Base-by-base conservation (phyloP, 1,140 invertebrate genomes). In the Spodoptera frugiperda region DNA sequence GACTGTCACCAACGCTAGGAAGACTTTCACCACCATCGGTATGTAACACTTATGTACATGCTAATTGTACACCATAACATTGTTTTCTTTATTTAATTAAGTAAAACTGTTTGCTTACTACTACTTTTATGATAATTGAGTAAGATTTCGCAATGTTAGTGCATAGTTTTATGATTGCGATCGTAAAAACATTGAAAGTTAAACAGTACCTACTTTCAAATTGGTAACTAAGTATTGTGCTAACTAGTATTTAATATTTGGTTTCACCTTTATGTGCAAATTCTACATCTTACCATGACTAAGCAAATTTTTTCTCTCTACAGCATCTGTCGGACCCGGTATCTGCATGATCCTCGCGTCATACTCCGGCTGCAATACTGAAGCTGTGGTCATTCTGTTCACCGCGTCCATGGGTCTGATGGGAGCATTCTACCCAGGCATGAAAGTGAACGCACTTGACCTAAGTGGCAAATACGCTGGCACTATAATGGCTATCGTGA, bases 381-480 rank as follows among this genome's bases (percentile, higher is more conserved):
- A 92, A 3, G 73, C 95, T 0, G 96, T 96, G 0, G 96, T 97
- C 0, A 92, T 95, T 0, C 91, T 97, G 8, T 96, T 98, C 84
- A 96, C 96, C 0, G 82, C 96, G 0, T 96, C 96, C 15, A 96
- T 97, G 88, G 95, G 95, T 17, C 91, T 97, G 19, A 96, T 97
- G 94, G 97, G 96, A 5, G 96, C 95, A 76, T 97, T 94, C 83
- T 96, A 96, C 80, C 95, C 95, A 0, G 96, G 96, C 17, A 95
- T 96, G 87, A 96, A 96, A 82, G 96, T 97, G 10, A 97, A 97
- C 84, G 96, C 97, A 1, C 93, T 97, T 63, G 97, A 98, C 88
- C 95, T 98, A 74, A 97, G 97, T 82, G 96, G 96, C 33, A 96
- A 97, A 82, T 97, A 96, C 87, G 96, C 97, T 6, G 97, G 97